Conservation (phyloP, 2,888 invertebrate species). For the Geotrupes spiniger region DNA sequence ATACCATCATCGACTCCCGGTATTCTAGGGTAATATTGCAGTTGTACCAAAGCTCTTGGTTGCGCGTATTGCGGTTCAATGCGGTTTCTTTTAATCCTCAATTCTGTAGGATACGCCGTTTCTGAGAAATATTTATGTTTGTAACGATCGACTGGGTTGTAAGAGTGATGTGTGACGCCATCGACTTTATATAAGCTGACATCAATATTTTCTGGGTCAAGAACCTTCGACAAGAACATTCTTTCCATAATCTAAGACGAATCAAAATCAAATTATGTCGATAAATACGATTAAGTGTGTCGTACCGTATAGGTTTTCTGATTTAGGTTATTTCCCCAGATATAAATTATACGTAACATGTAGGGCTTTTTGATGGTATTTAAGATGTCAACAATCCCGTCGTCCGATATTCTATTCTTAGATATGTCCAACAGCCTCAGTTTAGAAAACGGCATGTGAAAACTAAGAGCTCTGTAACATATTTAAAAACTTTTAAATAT, state of each 20-base stretch:
- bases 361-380: constrained; percentile 58
- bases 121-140: constrained; percentile 59
- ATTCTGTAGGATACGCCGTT: constrained; percentile 38
- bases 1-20: constrained; percentile 32
- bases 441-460: constrained; percentile 57
- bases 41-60: constrained; percentile 36
- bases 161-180: constrained; percentile 44
- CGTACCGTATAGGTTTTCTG: constrained; percentile 41
- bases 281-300: neutral
- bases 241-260: constrained; percentile 45
- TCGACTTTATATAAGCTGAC: constrained; percentile 49
- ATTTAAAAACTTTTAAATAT: too few relatives aligned
- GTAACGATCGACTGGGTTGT: constrained; percentile 50
- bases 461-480: constrained; percentile 53
- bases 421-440: constrained; percentile 58
- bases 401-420: constrained; percentile 56
- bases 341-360: constrained; percentile 42
- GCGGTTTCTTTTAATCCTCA: constrained; percentile 42
- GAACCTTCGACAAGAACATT: constrained; percentile 46
- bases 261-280: neutral
- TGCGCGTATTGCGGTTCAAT: constrained; percentile 32
- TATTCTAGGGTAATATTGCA: constrained; percentile 39
- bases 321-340: constrained; percentile 51
- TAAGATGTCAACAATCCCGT: constrained; percentile 55
- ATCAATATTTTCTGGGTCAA: constrained; percentile 50